phyloP scores from a whole-genome alignment of 1,140 invertebrate species.

The Zaprionus gabonicus region DNA sequence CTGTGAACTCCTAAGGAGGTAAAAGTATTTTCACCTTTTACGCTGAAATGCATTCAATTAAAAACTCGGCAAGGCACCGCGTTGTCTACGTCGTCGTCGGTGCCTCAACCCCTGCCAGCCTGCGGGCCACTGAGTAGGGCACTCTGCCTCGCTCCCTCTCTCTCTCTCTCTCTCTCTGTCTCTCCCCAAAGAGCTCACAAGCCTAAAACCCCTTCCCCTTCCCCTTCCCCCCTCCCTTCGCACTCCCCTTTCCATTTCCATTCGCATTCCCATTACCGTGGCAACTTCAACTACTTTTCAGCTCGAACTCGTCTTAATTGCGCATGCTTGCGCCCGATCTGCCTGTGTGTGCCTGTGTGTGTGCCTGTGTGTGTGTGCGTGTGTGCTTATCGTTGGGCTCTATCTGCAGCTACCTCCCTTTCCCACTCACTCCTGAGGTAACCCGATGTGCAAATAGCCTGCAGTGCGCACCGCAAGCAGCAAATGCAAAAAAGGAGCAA shows the following conservation, averaged over 20 bases:
- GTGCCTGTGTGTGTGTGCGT: conserved; percentile 4
- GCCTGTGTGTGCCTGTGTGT: not conserved
- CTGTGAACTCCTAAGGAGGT: conserved; percentile 36
- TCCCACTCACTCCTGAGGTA: conserved; percentile 26
- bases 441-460: conserved; percentile 61
- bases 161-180: conserved; percentile 15
- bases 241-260: too few relatives aligned
- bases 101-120: conserved; percentile 8
- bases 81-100: conserved; percentile 24
- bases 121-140: not conserved
- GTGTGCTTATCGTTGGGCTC: conserved; percentile 31
- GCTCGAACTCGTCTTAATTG: conserved; percentile 60
- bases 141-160: not conserved
- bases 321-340: conserved; percentile 56
- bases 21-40: conserved; percentile 75
- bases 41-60: conserved; percentile 77
- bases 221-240: too few relatives aligned
- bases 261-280: conserved; percentile 31
- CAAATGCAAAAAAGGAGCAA: conserved; percentile 64
- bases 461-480: conserved; percentile 34
- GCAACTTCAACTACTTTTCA: conserved; percentile 37
- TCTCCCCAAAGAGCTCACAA: conserved; percentile 8
- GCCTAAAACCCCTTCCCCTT: conserved; percentile 12
- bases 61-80: conserved; percentile 64
- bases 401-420: conserved; percentile 10